A percentile compares a stretch with the other conserved stretches of the same genome.
These are phyloP conservation scores for Epizoanthus scotinus DNA, from an alignment of 92 coral and sea anemone species.

Conservation along the genomic window DNA sequence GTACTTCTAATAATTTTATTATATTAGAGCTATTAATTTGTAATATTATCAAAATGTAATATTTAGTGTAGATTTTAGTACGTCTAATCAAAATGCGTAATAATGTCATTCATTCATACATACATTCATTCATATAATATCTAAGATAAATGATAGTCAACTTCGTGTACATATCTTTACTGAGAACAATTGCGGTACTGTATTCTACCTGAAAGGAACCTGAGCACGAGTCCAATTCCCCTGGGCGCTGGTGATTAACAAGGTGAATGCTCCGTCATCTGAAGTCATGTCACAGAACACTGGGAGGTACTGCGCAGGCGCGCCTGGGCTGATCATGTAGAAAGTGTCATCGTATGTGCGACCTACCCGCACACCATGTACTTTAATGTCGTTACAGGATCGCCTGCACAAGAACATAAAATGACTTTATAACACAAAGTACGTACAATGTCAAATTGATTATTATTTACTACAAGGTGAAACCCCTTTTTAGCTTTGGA, in stretches of 20 bases:
- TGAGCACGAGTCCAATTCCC: slow-evolving; percentile 61
- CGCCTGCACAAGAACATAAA: slow-evolving; percentile 27
- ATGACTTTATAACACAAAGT: not conserved
- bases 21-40: too few species aligned
- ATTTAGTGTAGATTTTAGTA: too few species aligned
- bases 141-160: not conserved
- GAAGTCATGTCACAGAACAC: slow-evolving; percentile 68
- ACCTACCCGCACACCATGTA: slow-evolving; percentile 47
- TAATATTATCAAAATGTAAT: too few species aligned
- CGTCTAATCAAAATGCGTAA: too few species aligned
- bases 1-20: too few species aligned
- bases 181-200: too few species aligned
- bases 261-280: slow-evolving; percentile 60
- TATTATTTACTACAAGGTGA: not conserved
- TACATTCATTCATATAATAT: too few species aligned
- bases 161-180: too few species aligned
- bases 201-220: slow-evolving; percentile 54
- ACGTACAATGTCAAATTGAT: not conserved
- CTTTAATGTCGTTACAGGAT: slow-evolving; percentile 64
- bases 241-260: slow-evolving; percentile 61
- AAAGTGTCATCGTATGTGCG: slow-evolving; percentile 30
- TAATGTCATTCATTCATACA: too few species aligned
- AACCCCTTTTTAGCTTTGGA: not conserved
- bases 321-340: slow-evolving; percentile 47
- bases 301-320: slow-evolving; percentile 56